phyloP scores from a whole-genome alignment of 2,797 vertebrate species.

The Chaunax sp. region DNA sequence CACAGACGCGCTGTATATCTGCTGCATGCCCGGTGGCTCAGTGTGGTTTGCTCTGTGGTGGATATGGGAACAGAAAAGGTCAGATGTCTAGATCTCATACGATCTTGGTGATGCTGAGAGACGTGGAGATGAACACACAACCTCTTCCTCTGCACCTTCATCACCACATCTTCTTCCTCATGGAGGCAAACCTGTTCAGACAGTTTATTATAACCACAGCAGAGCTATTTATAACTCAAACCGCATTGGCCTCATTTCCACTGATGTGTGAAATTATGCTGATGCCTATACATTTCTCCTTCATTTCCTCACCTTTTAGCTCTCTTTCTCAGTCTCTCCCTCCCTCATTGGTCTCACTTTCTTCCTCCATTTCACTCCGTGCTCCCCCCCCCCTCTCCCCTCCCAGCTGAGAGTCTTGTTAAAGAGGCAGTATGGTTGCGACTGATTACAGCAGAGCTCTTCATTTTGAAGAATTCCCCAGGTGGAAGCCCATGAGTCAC shows the following conservation, averaged over 20 bases:
- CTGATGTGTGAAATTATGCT: slow-evolving; percentile 69
- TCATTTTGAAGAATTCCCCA: slow-evolving; percentile 45
- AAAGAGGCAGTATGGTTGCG: slow-evolving; percentile 32
- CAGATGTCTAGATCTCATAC: slow-evolving; percentile 4
- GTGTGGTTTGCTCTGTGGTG: not conserved
- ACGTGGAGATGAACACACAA: not conserved
- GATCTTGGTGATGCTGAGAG: not conserved
- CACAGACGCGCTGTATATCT: slow-evolving; percentile 29
- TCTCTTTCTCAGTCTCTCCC: slow-evolving; percentile 2
- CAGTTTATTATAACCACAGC: slow-evolving; percentile 51
- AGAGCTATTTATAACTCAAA: slow-evolving; percentile 69
- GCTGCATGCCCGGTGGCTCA: slow-evolving; percentile 30
- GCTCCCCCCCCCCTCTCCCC: not conserved
- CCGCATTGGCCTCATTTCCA: slow-evolving; percentile 74
- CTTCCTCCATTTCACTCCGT: not conserved
- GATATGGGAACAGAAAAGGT: no score
- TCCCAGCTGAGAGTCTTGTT: slow-evolving; percentile 4
- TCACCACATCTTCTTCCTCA: not conserved
- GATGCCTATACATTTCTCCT: slow-evolving; percentile 61
- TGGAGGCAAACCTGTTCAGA: slow-evolving; percentile 27
- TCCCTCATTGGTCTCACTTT: slow-evolving; percentile 13
- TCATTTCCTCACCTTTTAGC: slow-evolving; percentile 50
- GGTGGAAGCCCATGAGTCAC: slow-evolving; percentile 73
- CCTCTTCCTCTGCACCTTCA: not conserved
- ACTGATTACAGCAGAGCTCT: slow-evolving; percentile 38